Conservation (phyloP, 2,113 vertebrate genomes). For the Monarcha castaneiventris region DNA sequence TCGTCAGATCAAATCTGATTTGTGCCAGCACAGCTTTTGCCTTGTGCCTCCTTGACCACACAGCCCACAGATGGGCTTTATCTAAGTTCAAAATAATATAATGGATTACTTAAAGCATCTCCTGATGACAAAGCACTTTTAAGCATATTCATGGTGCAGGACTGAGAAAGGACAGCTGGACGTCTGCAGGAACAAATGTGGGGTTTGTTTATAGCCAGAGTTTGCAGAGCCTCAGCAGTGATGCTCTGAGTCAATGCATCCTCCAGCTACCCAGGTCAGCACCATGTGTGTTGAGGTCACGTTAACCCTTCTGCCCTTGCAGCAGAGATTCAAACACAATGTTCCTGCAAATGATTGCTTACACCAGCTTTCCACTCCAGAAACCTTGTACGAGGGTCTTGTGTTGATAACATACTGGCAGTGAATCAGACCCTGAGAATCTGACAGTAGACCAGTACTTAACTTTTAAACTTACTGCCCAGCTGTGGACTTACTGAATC, state of each 20-base stretch:
- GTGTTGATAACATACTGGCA: background rate
- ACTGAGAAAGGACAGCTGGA: slow-evolving; percentile 43
- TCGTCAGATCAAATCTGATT: background rate
- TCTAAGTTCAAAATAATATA: background rate
- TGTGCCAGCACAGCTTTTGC: background rate
- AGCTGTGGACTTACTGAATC: slow-evolving; percentile 43
- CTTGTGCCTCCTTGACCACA: background rate
- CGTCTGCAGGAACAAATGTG: background rate
- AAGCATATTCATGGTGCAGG: background rate
- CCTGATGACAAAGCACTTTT: slow-evolving; percentile 17
- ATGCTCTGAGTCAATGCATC: background rate
- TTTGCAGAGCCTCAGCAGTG: slow-evolving; percentile 16
- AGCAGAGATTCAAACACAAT: background rate
- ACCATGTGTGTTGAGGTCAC: background rate
- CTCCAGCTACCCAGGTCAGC: background rate
- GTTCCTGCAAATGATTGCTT: background rate
- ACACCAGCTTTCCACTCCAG: background rate
- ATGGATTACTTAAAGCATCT: background rate
- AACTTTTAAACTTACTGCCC: slow-evolving; percentile 39
- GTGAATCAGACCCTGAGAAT: background rate
- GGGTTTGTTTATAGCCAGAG: background rate
- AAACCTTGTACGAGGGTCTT: background rate
- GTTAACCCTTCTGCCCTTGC: background rate
- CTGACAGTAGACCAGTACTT: background rate
- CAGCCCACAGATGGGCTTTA: background rate